Evolutionary conservation across 2,797 vertebrate genomes (phyloP), one percentile per base, ranked within the genome.

Genomic region (Intellagama lesueurii): DNA sequence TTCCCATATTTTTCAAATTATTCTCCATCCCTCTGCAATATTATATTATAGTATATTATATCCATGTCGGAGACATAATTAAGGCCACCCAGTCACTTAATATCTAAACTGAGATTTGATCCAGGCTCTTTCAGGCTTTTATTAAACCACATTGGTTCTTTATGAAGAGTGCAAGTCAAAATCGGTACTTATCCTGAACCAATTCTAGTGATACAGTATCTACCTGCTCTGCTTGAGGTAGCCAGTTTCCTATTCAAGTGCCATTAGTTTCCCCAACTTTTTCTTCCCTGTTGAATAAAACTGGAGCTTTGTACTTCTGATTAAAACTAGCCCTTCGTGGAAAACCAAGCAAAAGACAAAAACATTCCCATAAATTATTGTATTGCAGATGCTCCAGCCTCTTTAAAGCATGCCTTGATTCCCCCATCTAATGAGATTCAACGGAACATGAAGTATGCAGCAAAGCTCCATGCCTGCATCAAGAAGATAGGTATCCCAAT

Each of bases 401-500:
- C 69, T 68, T 70, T 7, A 75, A 90, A 56, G 49, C 7, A 40
- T 68, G 79, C 64, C 32, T 52, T 24, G 64, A 86, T 60, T 40
- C 4, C 60, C 19, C 30, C 40, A 77, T 28, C 79, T 87, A 87
- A 90, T 69, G 47, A 87, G 72, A 90, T 90, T 81, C 76, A 77
- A 82, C 84, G 77, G 72, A 77, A 88, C 56, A 68, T 77, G 80
- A 90, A 68, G 72, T 40, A 82, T 6, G 60, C 5, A 87, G 79
- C 79, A 56, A 75, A 60, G 35, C 64, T 77, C 44, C 14, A 44
- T 60, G 79, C 47, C 83, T 86, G 88, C 40, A 49, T 75, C 56
- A 86, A 78, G 56, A 76, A 89, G 77, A 81, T 81, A 90, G 85
- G 72, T 76, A 60, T 47, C 47, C 26, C 77, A 70, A 87, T 87